Evolutionary conservation across 2,888 invertebrate species (phyloP).

Genomic region (Hemistola chrysoprasaria): DNA sequence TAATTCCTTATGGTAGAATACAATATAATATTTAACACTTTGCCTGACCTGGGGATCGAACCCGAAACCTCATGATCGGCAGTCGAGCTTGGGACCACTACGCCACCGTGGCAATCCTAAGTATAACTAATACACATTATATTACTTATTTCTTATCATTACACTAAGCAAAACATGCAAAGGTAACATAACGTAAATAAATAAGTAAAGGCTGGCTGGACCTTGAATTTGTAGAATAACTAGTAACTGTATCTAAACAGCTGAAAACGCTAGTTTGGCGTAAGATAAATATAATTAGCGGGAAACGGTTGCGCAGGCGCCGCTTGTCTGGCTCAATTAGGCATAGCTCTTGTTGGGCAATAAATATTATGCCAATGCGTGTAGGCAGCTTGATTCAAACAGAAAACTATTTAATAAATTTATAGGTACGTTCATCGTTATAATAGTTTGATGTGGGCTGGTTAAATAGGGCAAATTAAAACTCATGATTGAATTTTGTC

Average conservation of each 20-base stretch:
- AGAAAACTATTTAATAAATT: constrained; percentile 2
- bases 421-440: constrained; percentile 2
- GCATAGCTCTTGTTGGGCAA: constrained; percentile 11
- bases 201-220: constrained; percentile 18
- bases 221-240: constrained; percentile 42
- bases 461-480: constrained; percentile 4
- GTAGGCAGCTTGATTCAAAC: constrained; percentile 8
- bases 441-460: constrained; percentile 12
- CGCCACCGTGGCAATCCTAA: no score
- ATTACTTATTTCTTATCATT: no score
- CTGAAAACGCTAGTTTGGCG: constrained; percentile 36
- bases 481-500: no score
- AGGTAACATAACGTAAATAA: constrained; percentile 21
- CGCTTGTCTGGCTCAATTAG: constrained; percentile 6
- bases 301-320: constrained; percentile 39
- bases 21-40: no score
- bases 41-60: no score
- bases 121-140: no score
- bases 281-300: constrained; percentile 24
- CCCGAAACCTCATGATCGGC: no score
- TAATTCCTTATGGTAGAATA: no score
- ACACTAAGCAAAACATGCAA: not conserved
- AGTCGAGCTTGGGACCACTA: no score
- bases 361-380: constrained; percentile 11
- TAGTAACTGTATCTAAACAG: constrained; percentile 48